Evolutionary conservation across 1,140 invertebrate genomes (phyloP).

Genomic region (Drosophila pruinosa): DNA sequence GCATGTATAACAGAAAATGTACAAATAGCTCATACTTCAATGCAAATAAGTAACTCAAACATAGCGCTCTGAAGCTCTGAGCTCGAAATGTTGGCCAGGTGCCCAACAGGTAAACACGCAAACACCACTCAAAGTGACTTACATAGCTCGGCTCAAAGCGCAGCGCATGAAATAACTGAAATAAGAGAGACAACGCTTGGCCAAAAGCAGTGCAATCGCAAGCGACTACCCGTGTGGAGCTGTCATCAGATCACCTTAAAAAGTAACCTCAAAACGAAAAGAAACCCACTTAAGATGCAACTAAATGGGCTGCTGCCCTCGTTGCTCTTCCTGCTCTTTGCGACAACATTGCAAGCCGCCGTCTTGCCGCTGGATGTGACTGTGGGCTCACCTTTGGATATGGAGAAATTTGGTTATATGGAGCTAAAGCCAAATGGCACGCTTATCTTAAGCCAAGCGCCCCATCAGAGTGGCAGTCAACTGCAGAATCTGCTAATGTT

Average conservation of each 20-base stretch:
- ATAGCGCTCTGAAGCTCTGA: constrained; percentile 18
- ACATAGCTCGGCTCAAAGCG: constrained; percentile 40
- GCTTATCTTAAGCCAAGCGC: constrained; percentile 37
- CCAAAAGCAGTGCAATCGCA: constrained; percentile 65
- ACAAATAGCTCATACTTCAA: constrained; percentile 58
- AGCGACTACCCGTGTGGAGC: constrained; percentile 48
- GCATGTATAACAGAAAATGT: constrained; percentile 48
- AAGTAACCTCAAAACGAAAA: neutral
- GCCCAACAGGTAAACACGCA: constrained; percentile 62
- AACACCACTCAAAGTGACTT: constrained; percentile 53
- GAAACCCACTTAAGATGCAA: constrained; percentile 45
- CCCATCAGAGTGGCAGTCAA: constrained; percentile 38
- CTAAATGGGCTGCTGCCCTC: constrained; percentile 2
- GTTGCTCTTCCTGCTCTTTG: neutral
- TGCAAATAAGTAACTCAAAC: constrained; percentile 76
- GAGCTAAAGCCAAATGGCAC: constrained; percentile 72
- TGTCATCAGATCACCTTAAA: neutral
- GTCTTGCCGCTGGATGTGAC: constrained; percentile 35
- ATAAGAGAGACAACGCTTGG: constrained; percentile 45
- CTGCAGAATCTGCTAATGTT: constrained; percentile 56
- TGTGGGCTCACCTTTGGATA: neutral
- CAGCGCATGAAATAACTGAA: constrained; percentile 65
- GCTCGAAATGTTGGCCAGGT: constrained; percentile 52
- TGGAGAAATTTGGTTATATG: constrained; percentile 61
- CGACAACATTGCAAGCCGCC: constrained; percentile 25